Evolutionary conservation across 2,113 vertebrate species (phyloP).

Genomic region (Tretioscincus oriximinensis): DNA sequence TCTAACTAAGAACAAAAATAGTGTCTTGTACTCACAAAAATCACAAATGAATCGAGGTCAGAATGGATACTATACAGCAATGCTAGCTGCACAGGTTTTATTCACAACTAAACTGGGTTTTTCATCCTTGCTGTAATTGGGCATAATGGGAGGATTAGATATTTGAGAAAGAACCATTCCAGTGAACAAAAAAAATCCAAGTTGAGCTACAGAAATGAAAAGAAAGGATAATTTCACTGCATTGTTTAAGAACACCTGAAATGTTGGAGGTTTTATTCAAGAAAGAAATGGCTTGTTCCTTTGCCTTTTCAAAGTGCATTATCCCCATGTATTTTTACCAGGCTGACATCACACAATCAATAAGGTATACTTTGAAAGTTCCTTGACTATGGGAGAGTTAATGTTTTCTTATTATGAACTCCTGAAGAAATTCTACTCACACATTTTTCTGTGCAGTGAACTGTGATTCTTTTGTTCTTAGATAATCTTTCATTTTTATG

Average conservation of each 20-base stretch:
- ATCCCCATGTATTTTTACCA: constrained; percentile 61
- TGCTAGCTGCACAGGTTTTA: background rate
- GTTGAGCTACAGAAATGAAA: constrained; percentile 17
- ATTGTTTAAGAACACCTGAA: constrained; percentile 35
- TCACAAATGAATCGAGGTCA: background rate
- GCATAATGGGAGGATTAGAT: constrained; percentile 36
- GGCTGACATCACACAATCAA: constrained; percentile 36
- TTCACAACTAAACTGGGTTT: background rate
- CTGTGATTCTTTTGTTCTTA: constrained; percentile 59
- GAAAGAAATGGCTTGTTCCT: constrained; percentile 57
- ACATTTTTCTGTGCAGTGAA: constrained; percentile 60
- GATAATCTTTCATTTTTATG: constrained; percentile 64
- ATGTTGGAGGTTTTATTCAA: constrained; percentile 43
- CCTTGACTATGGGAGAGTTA: constrained; percentile 67
- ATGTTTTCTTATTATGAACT: constrained; percentile 67
- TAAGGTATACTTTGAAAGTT: constrained; percentile 53
- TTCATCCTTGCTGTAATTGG: constrained; percentile 12
- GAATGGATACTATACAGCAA: background rate
- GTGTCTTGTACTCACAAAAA: too few relatives aligned
- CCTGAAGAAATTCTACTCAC: constrained; percentile 48
- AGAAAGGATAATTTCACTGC: background rate
- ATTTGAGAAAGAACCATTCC: constrained; percentile 26
- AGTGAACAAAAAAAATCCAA: background rate
- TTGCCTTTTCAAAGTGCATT: constrained; percentile 51
- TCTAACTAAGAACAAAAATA: background rate